Conservation (phyloP, 2,888 invertebrate genomes). For the Tachina lurida region DNA sequence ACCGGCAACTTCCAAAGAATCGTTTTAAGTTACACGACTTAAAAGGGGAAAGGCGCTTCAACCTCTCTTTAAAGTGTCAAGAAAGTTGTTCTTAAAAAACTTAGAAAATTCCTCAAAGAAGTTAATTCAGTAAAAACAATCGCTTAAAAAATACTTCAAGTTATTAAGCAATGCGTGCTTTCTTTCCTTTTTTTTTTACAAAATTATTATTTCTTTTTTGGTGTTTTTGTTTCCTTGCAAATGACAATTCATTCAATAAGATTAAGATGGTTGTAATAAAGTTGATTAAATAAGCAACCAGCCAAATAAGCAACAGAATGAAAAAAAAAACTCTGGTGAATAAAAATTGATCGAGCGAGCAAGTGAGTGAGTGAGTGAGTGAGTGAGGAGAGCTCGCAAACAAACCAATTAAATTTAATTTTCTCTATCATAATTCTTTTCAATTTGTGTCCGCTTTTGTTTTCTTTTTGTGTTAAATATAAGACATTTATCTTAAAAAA, state of each 20-base stretch:
- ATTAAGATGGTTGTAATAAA: slow-evolving; percentile 32
- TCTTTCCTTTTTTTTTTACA: background rate
- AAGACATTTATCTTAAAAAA: slow-evolving; percentile 65
- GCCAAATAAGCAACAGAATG: background rate
- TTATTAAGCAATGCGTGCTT: slow-evolving; percentile 28
- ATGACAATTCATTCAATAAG: slow-evolving; percentile 48
- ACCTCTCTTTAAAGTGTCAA: slow-evolving; percentile 39
- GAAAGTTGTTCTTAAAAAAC: slow-evolving; percentile 60
- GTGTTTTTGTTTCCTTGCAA: slow-evolving; percentile 8
- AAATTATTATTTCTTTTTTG: slow-evolving; percentile 1
- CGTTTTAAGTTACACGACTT: background rate
- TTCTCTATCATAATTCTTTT: slow-evolving; percentile 68
- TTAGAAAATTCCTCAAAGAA: slow-evolving; percentile 20
- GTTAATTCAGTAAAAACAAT: slow-evolving; percentile 42
- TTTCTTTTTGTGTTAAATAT: slow-evolving; percentile 28
- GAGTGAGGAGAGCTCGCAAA: background rate
- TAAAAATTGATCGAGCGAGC: slow-evolving; percentile 6
- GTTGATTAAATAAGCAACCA: slow-evolving; percentile 26
- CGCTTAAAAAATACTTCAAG: slow-evolving; percentile 33
- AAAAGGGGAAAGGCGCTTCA: slow-evolving; percentile 21
- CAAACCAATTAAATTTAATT: slow-evolving; percentile 68
- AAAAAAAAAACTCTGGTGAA: too few relatives aligned
- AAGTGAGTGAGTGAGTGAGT: too few relatives aligned
- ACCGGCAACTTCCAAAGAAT: slow-evolving; percentile 40
- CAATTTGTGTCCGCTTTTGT: slow-evolving; percentile 47